phyloP scores from a whole-genome alignment of 2,113 vertebrate species.

The Lepus americanus region DNA sequence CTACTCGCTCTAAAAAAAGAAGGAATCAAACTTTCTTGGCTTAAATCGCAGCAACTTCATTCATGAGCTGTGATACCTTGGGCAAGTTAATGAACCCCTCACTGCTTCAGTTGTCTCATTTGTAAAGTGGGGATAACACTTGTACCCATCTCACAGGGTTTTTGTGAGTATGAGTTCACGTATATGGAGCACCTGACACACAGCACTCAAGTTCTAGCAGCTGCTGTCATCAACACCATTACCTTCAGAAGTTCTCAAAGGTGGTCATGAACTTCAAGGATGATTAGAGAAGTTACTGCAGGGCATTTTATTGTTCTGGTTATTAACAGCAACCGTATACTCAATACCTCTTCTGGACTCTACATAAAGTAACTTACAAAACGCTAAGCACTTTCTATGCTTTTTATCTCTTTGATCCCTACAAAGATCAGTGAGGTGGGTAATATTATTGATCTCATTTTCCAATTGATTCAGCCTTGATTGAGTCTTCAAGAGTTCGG shows the following conservation, averaged over 20 bases:
- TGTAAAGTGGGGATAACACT: constrained; percentile 9
- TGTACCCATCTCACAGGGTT: background rate
- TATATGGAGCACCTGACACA: background rate
- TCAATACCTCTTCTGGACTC: background rate
- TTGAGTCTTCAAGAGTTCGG: background rate
- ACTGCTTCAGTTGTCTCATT: background rate
- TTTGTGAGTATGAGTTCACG: background rate
- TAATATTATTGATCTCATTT: background rate
- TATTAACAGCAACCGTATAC: background rate
- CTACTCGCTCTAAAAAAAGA: too few relatives aligned
- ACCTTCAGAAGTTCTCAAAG: background rate
- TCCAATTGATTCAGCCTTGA: background rate
- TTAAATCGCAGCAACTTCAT: background rate
- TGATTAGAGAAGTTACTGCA: background rate
- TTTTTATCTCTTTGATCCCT: background rate
- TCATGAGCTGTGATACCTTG: background rate
- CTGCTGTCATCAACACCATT: background rate
- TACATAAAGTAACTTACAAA: constrained; percentile 19
- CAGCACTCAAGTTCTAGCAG: background rate
- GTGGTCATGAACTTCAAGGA: background rate
- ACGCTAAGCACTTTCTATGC: background rate
- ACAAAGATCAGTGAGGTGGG: background rate
- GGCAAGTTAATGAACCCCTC: background rate
- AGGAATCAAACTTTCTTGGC: background rate
- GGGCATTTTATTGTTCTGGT: background rate